phyloP scores from a whole-genome alignment of 2,888 invertebrate species.

The Exocentrus adspersus region DNA sequence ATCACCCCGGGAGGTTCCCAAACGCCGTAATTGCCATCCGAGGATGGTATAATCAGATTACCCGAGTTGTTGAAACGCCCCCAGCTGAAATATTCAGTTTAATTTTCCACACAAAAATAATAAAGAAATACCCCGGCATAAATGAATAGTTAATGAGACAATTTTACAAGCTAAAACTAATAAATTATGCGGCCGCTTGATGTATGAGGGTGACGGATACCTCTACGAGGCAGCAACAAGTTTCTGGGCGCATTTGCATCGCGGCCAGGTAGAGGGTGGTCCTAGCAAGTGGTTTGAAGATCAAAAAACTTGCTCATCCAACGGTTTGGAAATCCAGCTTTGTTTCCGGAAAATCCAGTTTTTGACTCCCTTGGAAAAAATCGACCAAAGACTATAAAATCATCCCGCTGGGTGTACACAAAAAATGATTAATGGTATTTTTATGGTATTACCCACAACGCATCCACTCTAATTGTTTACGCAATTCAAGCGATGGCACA shows the following conservation, averaged over 20 bases:
- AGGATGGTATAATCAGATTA: neutral
- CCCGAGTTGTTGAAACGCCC: slow-evolving; percentile 1
- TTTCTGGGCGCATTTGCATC: slow-evolving; percentile 19
- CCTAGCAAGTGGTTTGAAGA: neutral
- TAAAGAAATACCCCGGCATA: slow-evolving; percentile 19
- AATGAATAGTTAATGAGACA: slow-evolving; percentile 27
- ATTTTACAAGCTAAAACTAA: slow-evolving; percentile 22
- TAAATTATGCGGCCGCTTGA: slow-evolving; percentile 23
- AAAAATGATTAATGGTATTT: neutral
- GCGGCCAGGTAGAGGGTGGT: slow-evolving; percentile 8
- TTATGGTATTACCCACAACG: slow-evolving; percentile 1
- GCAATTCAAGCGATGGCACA: neutral
- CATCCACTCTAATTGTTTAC: neutral
- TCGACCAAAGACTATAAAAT: too few relatives aligned
- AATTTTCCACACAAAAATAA: slow-evolving; percentile 21
- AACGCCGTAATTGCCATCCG: neutral
- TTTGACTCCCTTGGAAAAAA: neutral
- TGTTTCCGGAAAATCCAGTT: too few relatives aligned
- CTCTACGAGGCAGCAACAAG: slow-evolving; percentile 20
- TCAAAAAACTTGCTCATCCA: too few relatives aligned
- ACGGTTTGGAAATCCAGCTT: neutral
- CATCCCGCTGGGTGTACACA: neutral
- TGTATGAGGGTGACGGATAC: slow-evolving; percentile 13
- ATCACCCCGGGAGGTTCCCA: neutral
- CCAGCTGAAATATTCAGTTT: slow-evolving; percentile 12